These are phyloP conservation scores for Cardiocondyla obscurior DNA, from an alignment of 1,140 invertebrate genomes.

Conservation along the genomic window DNA sequence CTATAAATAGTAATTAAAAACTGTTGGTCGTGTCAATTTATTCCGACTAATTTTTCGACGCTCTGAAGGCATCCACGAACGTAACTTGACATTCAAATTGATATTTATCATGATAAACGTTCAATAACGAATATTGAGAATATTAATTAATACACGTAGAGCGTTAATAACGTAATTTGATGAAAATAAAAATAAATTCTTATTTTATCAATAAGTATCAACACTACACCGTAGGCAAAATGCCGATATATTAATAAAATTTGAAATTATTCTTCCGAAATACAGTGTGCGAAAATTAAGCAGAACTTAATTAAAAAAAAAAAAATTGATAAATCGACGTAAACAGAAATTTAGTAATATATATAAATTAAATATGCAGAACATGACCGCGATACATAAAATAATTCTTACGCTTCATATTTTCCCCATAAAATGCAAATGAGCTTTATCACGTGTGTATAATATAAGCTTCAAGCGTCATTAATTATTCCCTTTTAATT, in stretches of 20 bases:
- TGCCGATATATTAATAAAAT: not conserved
- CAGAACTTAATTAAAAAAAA: not conserved
- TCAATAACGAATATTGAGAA: not conserved
- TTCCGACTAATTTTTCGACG: not conserved
- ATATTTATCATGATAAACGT: not conserved
- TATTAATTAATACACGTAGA: not conserved
- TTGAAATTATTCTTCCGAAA: not conserved
- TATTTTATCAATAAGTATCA: not conserved
- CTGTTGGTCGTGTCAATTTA: not conserved
- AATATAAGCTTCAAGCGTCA: not conserved
- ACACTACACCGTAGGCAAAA: not conserved
- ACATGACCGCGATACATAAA: not conserved
- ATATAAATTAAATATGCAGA: not conserved
- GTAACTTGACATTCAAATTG: not conserved
- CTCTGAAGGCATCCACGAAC: not conserved
- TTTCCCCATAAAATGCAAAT: not conserved
- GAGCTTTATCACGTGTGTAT: not conserved
- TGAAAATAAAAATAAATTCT: not conserved
- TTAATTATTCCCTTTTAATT: not conserved
- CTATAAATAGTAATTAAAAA: constrained; percentile 24
- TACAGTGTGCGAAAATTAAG: not conserved
- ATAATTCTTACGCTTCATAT: not conserved
- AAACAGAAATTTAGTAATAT: not conserved
- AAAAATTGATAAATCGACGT: not conserved
- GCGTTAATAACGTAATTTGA: not conserved